phyloP scores from a whole-genome alignment of 2,888 invertebrate species.

The Melangyna quadrimaculata region DNA sequence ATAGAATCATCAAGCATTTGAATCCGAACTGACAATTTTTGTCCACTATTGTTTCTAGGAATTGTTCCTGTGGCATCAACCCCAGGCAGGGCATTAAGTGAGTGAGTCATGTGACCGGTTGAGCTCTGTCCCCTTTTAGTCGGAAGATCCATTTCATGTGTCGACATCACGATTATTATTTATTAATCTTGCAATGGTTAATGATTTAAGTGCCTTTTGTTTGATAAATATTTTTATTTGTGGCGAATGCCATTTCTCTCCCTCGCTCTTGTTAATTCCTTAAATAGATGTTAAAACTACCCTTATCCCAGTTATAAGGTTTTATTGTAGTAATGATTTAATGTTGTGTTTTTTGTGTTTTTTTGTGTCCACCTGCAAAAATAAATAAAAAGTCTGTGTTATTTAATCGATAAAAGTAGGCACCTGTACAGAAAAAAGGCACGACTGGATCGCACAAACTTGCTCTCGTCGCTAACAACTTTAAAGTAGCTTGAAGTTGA shows the following conservation, averaged over 20 bases:
- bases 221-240: background rate
- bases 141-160: conserved; percentile 42
- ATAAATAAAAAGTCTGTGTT: no score
- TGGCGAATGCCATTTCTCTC: background rate
- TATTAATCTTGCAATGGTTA: background rate
- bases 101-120: conserved; percentile 89
- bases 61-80: conserved; percentile 87
- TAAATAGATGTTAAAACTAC: no score
- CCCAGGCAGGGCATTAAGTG: conserved; percentile 91
- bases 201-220: background rate
- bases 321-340: no score
- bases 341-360: no score
- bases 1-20: conserved; percentile 95
- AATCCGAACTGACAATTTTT: conserved; percentile 93
- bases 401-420: no score
- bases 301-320: no score
- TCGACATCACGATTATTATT: background rate
- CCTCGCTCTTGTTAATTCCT: no score
- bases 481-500: no score
- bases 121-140: conserved; percentile 73
- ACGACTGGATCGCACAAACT: no score
- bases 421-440: no score
- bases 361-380: no score
- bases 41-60: conserved; percentile 92
- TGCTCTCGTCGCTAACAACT: no score